Evolutionary conservation across 2,113 vertebrate genomes (phyloP).

Genomic region (Labrus mixtus): DNA sequence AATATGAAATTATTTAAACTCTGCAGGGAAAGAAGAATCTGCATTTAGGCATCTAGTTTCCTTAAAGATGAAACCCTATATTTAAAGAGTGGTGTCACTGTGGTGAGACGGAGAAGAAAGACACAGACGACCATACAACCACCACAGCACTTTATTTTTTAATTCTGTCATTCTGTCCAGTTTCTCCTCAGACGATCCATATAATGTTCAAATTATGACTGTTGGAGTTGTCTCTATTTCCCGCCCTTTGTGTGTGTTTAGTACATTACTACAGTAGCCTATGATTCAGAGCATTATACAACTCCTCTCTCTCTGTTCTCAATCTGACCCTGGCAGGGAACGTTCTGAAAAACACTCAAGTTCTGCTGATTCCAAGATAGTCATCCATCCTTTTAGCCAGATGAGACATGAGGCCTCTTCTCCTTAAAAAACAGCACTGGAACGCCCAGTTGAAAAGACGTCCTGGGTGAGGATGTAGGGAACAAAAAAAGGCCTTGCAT

Average conservation of each 20-base stretch:
- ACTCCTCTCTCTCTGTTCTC: conserved; percentile 62
- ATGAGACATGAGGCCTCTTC: conserved; percentile 68
- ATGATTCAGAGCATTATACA: conserved; percentile 59
- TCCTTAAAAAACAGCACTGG: conserved; percentile 50
- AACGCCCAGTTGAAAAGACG: conserved; percentile 64
- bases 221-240: conserved; percentile 45
- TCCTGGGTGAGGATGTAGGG: conserved; percentile 70
- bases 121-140: conserved; percentile 33
- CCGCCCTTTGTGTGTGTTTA: conserved; percentile 48
- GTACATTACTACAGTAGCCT: conserved; percentile 60
- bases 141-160: conserved; percentile 22
- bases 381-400: conserved; percentile 66
- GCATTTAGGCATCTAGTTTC: conserved; percentile 36
- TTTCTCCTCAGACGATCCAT: conserved; percentile 59
- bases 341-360: conserved; percentile 61
- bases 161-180: conserved; percentile 41
- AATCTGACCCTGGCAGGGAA: conserved; percentile 66
- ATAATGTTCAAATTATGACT: conserved; percentile 66
- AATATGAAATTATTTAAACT: conserved; percentile 33
- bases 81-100: conserved; percentile 46
- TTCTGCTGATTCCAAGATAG: conserved; percentile 73
- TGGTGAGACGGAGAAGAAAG: conserved; percentile 58
- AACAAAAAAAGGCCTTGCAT: conserved; percentile 61
- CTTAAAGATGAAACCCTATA: conserved; percentile 31
- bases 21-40: conserved; percentile 29